A percentile compares a stretch with the other conserved stretches of the same genome.
Conservation (phyloP, 2,888 invertebrate species). For the Ennomos fuscantarius region DNA sequence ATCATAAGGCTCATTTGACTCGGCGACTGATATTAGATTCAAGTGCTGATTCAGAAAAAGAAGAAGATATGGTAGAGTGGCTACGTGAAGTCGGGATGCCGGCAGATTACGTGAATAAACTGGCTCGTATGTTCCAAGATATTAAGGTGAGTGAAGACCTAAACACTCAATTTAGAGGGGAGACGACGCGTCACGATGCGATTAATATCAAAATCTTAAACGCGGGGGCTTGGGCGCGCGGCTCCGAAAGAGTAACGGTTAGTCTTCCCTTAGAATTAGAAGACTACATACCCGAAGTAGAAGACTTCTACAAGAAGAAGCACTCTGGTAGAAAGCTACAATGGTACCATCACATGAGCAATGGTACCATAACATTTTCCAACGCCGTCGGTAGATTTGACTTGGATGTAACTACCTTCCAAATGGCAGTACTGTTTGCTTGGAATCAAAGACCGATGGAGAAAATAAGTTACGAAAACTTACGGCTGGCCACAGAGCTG, state of each 20-base stretch:
- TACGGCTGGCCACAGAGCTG: slow-evolving; percentile 97
- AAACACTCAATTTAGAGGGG: slow-evolving; percentile 95
- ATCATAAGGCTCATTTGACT: slow-evolving; percentile 99
- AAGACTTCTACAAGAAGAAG: slow-evolving; percentile 98
- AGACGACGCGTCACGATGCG: slow-evolving; percentile 92
- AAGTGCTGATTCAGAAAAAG: slow-evolving; percentile 99
- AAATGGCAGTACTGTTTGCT: slow-evolving; percentile 99
- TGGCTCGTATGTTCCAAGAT: slow-evolving; percentile 99
- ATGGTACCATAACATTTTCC: slow-evolving; percentile 98
- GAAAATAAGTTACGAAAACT: slow-evolving; percentile 97
- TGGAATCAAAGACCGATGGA: slow-evolving; percentile 99
- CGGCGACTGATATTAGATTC: slow-evolving; percentile 97
- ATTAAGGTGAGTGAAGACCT: slow-evolving; percentile 99
- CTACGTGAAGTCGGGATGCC: slow-evolving; percentile 99
- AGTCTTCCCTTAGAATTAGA: slow-evolving; percentile 98
- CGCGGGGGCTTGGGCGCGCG: slow-evolving; percentile 98
- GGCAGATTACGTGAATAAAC: slow-evolving; percentile 99
- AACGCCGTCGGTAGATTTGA: slow-evolving; percentile 97
- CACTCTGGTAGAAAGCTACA: slow-evolving; percentile 98
- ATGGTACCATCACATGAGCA: slow-evolving; percentile 99
- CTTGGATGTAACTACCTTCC: slow-evolving; percentile 99
- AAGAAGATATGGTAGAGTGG: slow-evolving; percentile 99
- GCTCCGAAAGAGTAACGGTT: slow-evolving; percentile 97
- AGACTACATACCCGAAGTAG: slow-evolving; percentile 99
- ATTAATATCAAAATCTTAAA: slow-evolving; percentile 99